These are phyloP conservation scores for Desmophyllum pertusum DNA, from an alignment of 92 coral and sea anemone genomes.

Conservation along the genomic window DNA sequence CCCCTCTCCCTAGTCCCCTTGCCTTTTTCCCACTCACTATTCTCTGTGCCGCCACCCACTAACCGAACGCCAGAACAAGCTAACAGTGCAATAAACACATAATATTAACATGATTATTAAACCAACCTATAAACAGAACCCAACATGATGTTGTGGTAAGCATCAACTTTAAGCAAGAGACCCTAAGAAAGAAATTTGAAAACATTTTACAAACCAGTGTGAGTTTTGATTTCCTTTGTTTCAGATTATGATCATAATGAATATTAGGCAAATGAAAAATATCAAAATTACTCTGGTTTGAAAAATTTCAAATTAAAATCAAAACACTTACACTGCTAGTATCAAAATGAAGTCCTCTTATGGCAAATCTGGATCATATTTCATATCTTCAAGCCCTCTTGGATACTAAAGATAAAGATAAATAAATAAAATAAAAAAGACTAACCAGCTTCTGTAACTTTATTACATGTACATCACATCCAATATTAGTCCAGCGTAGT, in stretches of 20 bases:
- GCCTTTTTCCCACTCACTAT: neutral
- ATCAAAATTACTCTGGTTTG: too few species aligned
- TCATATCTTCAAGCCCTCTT: conserved; percentile 78
- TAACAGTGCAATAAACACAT: neutral
- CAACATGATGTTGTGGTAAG: conserved; percentile 93
- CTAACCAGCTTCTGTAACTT: too few species aligned
- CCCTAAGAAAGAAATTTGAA: conserved; percentile 60
- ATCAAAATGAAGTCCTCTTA: conserved; percentile 94
- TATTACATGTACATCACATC: too few species aligned
- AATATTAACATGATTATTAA: neutral
- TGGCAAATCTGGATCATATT: conserved; percentile 88
- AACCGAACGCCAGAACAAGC: too few species aligned
- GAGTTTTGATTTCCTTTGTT: neutral
- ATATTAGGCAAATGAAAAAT: neutral
- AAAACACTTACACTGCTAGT: conserved; percentile 81
- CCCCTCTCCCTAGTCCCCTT: neutral
- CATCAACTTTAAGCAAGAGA: conserved; percentile 90
- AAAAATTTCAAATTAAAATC: neutral
- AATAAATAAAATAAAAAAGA: too few species aligned
- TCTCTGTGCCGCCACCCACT: too few species aligned
- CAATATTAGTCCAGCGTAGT: too few species aligned
- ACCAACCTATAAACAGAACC: conserved; percentile 90
- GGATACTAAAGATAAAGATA: conserved; percentile 69
- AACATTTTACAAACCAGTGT: neutral
- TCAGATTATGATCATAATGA: neutral